Base-by-base conservation (phyloP, 2,888 invertebrate species). In the Lycophotia porphyrea region DNA sequence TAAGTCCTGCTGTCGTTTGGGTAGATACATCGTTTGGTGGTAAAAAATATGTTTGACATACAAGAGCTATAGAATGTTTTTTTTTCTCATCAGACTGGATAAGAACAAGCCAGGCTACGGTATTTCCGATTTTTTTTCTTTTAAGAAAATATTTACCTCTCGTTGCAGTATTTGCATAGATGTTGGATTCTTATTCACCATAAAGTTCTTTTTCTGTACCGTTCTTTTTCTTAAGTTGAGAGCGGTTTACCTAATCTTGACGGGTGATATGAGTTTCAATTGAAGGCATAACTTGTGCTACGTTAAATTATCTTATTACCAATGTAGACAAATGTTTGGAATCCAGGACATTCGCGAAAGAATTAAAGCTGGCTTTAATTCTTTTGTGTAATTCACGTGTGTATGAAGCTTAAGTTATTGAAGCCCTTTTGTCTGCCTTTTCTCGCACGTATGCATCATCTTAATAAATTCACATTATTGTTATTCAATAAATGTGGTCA, bases 401-500 rank as follows among this genome's bases (percentile, higher is more conserved):
- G 31, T n/a, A 36, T 31, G 11, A 52, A 5, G 18, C 34, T 63
- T 73, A 18, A 36, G 52, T 58, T 74, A 47, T 27, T 81, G 39
- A 58, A 42, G 27, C 64, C 47, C 11, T 64, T 74, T 81, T 74
- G 64, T 64, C 77, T 64, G 81, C 13, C 63, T 47, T n/a, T 47
- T 47, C 31, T 64, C 2, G 39, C 55, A 44, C 34, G 52, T 42
- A 77, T 67, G 60, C 55, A 79, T 71, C 52, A 68, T 71, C 42
- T 39, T 74, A 80, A 81, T 84, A 79, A 74, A 78, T 74, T 73
- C 68, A 60, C 42, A 65, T 72, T 27, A 73, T 71, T 77, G 76
- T 69, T 82, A 81, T 83, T 78, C 78, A 82, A 85, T 85, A 67
- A 74, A 71, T 74, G 84, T 93, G 90, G 93, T 86, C 84, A 90